phyloP scores from a whole-genome alignment of 2,113 vertebrate genomes.

The Paedocypris sp. region DNA sequence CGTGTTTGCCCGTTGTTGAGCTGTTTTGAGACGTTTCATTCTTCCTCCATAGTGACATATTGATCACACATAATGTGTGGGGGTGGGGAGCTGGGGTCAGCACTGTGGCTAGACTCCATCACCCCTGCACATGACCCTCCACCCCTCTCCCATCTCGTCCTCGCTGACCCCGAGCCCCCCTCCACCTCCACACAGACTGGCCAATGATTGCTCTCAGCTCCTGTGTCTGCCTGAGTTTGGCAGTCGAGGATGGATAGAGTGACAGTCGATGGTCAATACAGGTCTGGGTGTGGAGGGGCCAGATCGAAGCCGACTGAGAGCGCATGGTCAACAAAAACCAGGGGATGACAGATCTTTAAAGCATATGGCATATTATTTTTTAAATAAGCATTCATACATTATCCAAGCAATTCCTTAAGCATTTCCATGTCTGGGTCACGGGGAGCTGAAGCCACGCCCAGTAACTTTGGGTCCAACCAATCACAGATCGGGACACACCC shows the following conservation, averaged over 20 bases:
- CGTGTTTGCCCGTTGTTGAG: too few species aligned
- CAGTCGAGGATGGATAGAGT: slow-evolving; percentile 32
- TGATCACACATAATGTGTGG: slow-evolving; percentile 37
- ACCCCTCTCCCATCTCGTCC: slow-evolving; percentile 18
- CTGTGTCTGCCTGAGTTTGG: slow-evolving; percentile 15
- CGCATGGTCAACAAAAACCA: too few species aligned
- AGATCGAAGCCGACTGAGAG: slow-evolving; percentile 35
- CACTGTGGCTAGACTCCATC: slow-evolving; percentile 47
- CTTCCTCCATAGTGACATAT: slow-evolving; percentile 46
- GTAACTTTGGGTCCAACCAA: too few species aligned
- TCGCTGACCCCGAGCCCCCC: neutral
- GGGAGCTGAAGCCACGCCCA: too few species aligned
- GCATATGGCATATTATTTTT: too few species aligned
- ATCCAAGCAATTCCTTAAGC: too few species aligned
- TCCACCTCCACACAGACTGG: neutral
- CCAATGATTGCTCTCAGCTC: slow-evolving; percentile 17
- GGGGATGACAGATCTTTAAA: too few species aligned
- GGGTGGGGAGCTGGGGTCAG: slow-evolving; percentile 47
- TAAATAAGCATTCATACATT: too few species aligned
- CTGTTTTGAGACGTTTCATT: too few species aligned
- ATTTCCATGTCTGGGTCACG: too few species aligned
- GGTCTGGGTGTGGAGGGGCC: slow-evolving; percentile 14
- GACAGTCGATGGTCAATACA: slow-evolving; percentile 25
- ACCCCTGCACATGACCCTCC: slow-evolving; percentile 1
- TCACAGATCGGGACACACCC: too few species aligned